Evolutionary conservation across 2,888 invertebrate genomes (phyloP).

Genomic region (Microctonus aethiopoides): DNA sequence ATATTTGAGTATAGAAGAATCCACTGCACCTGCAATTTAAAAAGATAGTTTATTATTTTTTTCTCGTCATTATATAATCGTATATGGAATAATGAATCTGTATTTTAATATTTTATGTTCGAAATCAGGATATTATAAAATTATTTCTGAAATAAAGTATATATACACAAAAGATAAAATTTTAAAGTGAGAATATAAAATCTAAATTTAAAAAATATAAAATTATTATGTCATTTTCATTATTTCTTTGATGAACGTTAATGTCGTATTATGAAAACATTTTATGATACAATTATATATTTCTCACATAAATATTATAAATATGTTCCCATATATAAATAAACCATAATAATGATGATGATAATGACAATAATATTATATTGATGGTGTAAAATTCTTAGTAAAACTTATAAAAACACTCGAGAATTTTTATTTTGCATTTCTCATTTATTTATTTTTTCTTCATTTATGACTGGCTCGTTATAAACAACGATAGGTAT

Average conservation of each 20-base stretch:
- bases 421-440: neutral
- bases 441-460: neutral
- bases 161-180: too few relatives aligned
- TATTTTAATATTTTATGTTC: too few relatives aligned
- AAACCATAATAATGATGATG: neutral
- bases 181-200: too few relatives aligned
- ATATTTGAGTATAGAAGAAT: neutral
- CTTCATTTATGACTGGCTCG: neutral
- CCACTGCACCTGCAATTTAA: neutral
- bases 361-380: neutral
- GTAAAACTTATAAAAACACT: neutral
- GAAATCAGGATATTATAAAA: too few relatives aligned
- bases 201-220: too few relatives aligned
- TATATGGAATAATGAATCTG: too few relatives aligned
- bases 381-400: neutral
- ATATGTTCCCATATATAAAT: neutral
- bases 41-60: too few relatives aligned
- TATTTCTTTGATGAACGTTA: neutral
- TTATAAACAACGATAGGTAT: neutral
- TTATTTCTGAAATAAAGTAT: too few relatives aligned
- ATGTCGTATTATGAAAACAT: neutral
- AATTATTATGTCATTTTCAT: too few relatives aligned
- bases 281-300: neutral
- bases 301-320: neutral
- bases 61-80: too few relatives aligned